Evolutionary conservation across 2,113 vertebrate genomes (phyloP), one percentile per base, ranked within the genome.

Genomic region (Carettochelys insculpta): DNA sequence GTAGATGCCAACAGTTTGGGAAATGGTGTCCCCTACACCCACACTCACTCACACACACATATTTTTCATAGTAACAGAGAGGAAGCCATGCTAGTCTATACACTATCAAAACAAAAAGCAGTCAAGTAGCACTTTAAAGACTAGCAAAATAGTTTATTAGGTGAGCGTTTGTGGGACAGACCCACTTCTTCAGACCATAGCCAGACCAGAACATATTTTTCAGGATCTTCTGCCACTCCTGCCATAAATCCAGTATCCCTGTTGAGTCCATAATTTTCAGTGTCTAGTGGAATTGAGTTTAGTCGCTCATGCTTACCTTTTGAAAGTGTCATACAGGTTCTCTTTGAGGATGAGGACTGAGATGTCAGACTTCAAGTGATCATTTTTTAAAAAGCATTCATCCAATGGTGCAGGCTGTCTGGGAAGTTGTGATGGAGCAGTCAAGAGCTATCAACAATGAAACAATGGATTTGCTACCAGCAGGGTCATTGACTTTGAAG

Each of bases 331-430:
- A 13, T 65, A 6, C 61, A 65, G 34, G 16, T 38, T 65, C 38
- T 17, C n/a, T 65, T 65, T 38, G 61, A 65, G 61, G 61, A 61
- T 6, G 31, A 58, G 56, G 29, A n/a, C n/a, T n/a, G n/a, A n/a
- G n/a, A n/a, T n/a, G 56, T 61, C 56, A 58, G 56, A 34, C 31
- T 31, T 34, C 31, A 11, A 34, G 13, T 58, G 56, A 31, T 31
- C 56, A 31, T 12, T 61, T 61, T 34, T 34, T 61, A 13, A 61
- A 34, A 61, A 27, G 29, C 8, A 11, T 34, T 34, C 56, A 61
- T 29, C 29, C 29, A 34, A 5, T 14, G 6, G 5, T 34, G 56
- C n/a, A 34, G 56, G 29, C 29, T 50, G 65, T 0, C 2, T 65
- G 47, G 50, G 56, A 88, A 90, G 47, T 9, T 89, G 38, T 84